Evolutionary conservation across 2,797 vertebrate species (phyloP), one percentile per base, ranked within the genome.

Genomic region (Poecile montanus): DNA sequence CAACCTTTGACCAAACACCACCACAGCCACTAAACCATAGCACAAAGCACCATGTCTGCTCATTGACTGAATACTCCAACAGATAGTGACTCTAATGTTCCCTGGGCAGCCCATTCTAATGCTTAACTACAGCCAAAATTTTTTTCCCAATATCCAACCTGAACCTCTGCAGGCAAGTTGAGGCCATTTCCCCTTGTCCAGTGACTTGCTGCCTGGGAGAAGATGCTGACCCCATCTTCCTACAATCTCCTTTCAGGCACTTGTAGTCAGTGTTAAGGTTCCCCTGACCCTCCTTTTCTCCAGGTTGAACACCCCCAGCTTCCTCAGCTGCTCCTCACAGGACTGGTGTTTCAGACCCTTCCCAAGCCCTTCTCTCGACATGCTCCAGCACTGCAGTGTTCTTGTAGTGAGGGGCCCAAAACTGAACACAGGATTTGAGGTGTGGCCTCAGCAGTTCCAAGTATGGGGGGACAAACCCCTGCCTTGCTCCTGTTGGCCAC

Each of bases 361-460:
- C 22, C 3, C 18, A 7, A 48, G 48, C 16, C 17, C 32, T 75
- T 54, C 26, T 47, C 62, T 20, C n/a, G 53, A 60, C 14, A 9
- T 3, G 4, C 11, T 62, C 18, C 26, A 68, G 77, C 18, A 68
- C 16, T 6, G 20, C 19, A 20, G 0, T 29, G 9, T 12, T 48
- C 25, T 20, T 27, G 9, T 4, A 61, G 3, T 17, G 36, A 48
- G 18, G 4, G 16, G 21, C 30, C 4, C 26, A 81, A 42, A 48
- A 32, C 13, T 27, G 22, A 61, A 36, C 13, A 62, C 7, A 36
- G 5, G 9, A 61, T 23, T 20, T 9, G 15, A 68, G 32, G 21
- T 18, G 29, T 21, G 20, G 47, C n/a, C 32, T 38, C 23, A 22
- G 9, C 25, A 75, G 20, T 29, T 34, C 32, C 0, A 0, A 57